These are phyloP conservation scores for Silurus asotus DNA, from an alignment of 2,113 vertebrate species.

Conservation along the genomic window DNA sequence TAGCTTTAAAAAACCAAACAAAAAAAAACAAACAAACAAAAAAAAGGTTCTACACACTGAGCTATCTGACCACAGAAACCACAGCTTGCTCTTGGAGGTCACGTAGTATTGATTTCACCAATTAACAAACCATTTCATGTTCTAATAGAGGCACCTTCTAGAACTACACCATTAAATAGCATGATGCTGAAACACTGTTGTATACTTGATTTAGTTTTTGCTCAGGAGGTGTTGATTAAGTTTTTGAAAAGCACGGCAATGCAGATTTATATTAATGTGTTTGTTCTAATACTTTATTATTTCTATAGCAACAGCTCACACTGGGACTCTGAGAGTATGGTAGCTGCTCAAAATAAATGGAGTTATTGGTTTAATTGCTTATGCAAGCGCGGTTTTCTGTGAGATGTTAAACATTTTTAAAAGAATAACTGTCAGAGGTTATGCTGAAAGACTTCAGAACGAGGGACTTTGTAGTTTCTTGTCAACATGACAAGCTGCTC, in stretches of 20 bases:
- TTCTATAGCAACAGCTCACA: background rate
- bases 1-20: background rate
- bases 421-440: background rate
- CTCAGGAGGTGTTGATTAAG: background rate
- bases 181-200: background rate
- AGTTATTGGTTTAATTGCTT: background rate
- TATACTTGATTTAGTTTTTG: background rate
- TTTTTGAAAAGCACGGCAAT: background rate
- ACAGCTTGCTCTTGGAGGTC: background rate
- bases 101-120: background rate
- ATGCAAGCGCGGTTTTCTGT: background rate
- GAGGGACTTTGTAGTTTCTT: background rate
- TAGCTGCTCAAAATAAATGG: background rate
- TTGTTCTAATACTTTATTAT: background rate
- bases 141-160: background rate
- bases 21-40: too few species aligned
- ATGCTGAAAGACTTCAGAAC: background rate
- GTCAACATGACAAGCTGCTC: slow-evolving; percentile 2
- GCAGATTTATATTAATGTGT: background rate
- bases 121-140: background rate
- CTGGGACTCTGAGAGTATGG: background rate
- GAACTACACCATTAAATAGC: background rate
- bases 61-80: background rate
- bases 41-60: too few species aligned
- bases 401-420: background rate